A percentile compares a stretch with the other conserved stretches of the same genome.
Evolutionary conservation across 1,140 invertebrate genomes (phyloP).

Genomic region (Drosophila kepulauana): DNA sequence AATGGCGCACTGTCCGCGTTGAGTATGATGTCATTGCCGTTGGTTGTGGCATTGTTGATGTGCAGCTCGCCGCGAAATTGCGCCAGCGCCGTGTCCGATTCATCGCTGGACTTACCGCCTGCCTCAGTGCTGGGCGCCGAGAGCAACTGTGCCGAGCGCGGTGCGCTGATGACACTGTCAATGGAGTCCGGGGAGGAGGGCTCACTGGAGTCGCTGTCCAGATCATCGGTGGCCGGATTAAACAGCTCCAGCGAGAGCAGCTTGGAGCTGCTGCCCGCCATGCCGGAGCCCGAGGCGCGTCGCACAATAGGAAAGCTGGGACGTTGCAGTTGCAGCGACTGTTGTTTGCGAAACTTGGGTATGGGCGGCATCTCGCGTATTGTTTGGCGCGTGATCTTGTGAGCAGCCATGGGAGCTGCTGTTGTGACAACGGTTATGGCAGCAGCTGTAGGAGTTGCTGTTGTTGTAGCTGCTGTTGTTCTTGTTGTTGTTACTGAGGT

Average conservation of each 20-base stretch:
- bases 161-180: slow-evolving; percentile 92
- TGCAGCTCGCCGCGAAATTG: slow-evolving; percentile 64
- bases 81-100: slow-evolving; percentile 46
- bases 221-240: slow-evolving; percentile 95
- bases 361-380: slow-evolving; percentile 87
- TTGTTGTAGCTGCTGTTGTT: slow-evolving; percentile 50
- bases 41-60: slow-evolving; percentile 57
- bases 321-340: slow-evolving; percentile 74
- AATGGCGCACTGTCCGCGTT: slow-evolving; percentile 72
- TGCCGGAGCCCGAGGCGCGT: slow-evolving; percentile 82
- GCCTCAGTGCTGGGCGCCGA: slow-evolving; percentile 30
- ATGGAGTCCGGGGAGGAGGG: slow-evolving; percentile 94
- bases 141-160: slow-evolving; percentile 59
- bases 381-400: slow-evolving; percentile 86
- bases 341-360: slow-evolving; percentile 87
- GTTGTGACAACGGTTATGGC: slow-evolving; percentile 20
- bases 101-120: slow-evolving; percentile 45
- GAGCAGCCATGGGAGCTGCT: slow-evolving; percentile 33
- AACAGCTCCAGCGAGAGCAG: slow-evolving; percentile 93
- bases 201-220: slow-evolving; percentile 95
- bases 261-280: slow-evolving; percentile 86
- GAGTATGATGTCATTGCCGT: slow-evolving; percentile 71
- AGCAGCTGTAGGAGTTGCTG: slow-evolving; percentile 26
- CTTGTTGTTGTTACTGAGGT: slow-evolving; percentile 10
- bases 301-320: slow-evolving; percentile 88